These are phyloP conservation scores for Tipula helvola DNA, from an alignment of 2,888 invertebrate genomes.

Conservation along the genomic window DNA sequence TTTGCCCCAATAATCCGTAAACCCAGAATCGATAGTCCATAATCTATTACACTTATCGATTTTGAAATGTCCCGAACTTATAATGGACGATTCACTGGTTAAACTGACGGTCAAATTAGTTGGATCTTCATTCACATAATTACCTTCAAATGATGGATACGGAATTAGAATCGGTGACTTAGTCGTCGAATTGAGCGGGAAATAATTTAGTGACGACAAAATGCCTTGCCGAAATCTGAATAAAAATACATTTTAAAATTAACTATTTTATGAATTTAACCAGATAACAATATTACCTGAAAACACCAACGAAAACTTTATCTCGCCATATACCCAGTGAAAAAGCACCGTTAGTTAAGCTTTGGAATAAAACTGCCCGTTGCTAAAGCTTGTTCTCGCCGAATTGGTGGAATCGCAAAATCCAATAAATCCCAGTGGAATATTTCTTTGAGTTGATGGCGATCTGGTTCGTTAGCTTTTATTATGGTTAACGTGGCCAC, in stretches of 20 bases:
- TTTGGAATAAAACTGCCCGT: background rate
- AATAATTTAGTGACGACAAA: slow-evolving; percentile 54
- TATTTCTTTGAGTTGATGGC: background rate
- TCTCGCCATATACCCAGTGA: background rate
- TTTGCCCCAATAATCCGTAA: slow-evolving; percentile 56
- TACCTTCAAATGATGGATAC: slow-evolving; percentile 67
- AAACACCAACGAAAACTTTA: background rate
- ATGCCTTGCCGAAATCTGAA: slow-evolving; percentile 55
- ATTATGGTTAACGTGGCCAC: background rate
- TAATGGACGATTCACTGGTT: slow-evolving; percentile 36
- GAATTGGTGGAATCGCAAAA: background rate
- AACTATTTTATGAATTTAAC: too few species aligned
- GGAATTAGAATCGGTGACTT: slow-evolving; percentile 55
- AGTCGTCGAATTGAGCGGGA: slow-evolving; percentile 36
- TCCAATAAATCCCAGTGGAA: background rate
- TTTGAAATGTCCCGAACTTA: slow-evolving; percentile 59
- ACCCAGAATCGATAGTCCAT: slow-evolving; percentile 71
- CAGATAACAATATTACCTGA: background rate
- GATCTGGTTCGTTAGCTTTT: background rate
- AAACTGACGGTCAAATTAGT: background rate
- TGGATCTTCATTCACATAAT: slow-evolving; percentile 42
- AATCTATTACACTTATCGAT: slow-evolving; percentile 67
- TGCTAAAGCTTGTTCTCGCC: background rate
- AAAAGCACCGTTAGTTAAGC: background rate
- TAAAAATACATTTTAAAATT: background rate